A percentile compares a stretch with the other conserved stretches of the same genome.
Conservation (phyloP, 2,797 vertebrate genomes). For the Anguilla pacifica region DNA sequence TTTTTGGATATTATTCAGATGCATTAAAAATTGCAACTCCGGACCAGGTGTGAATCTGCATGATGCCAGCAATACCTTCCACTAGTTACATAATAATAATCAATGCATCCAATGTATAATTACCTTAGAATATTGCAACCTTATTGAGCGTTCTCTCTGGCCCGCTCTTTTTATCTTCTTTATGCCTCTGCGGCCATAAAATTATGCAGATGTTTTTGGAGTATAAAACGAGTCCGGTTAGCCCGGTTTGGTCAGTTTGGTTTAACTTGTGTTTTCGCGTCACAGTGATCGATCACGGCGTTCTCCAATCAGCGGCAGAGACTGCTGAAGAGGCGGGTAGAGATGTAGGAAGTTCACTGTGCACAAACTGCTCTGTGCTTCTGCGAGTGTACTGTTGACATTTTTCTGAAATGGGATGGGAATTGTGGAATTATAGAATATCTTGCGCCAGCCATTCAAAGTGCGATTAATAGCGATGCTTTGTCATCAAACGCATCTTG, state of each 20-base stretch:
- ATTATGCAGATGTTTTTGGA: background rate
- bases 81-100: background rate
- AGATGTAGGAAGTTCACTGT: slow-evolving; percentile 54
- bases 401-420: slow-evolving; percentile 26
- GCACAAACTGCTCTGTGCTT: slow-evolving; percentile 39
- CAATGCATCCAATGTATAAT: background rate
- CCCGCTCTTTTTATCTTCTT: background rate
- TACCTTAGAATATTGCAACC: background rate
- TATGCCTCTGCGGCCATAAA: background rate
- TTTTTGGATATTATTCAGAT: too few species aligned
- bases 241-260: background rate
- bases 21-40: too few species aligned
- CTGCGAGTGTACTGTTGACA: slow-evolving; percentile 54
- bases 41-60: too few species aligned
- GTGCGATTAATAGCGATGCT: slow-evolving; percentile 51
- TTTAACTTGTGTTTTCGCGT: background rate
- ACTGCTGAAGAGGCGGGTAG: background rate
- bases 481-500: slow-evolving; percentile 28
- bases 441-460: background rate
- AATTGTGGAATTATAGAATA: slow-evolving; percentile 45
- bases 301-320: slow-evolving; percentile 52
- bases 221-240: background rate
- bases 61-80: too few species aligned
- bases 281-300: slow-evolving; percentile 41
- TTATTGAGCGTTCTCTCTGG: background rate